Base-by-base conservation (phyloP, 2,113 vertebrate genomes). In the Psittacula cyanocephala region DNA sequence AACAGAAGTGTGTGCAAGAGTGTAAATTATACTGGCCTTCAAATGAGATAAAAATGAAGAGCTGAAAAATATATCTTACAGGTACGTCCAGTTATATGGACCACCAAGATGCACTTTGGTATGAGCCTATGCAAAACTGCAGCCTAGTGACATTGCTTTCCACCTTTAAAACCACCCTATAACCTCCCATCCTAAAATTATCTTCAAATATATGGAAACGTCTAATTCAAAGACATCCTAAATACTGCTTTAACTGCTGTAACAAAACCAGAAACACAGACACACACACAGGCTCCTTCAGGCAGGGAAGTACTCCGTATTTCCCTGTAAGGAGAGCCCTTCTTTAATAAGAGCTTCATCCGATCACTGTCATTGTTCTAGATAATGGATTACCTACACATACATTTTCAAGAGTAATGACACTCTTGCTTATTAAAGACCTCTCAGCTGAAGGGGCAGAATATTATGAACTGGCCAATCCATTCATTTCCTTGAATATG, bases 321-420 rank as follows among this genome's bases (percentile, higher is more conserved):
- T 96, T 95, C 93, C 81, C 84, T 86, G 86, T 17, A 82, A 93
- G 94, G 85, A 95, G 43, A 49, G 94, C 87, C 71, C 94, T 88
- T 95, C 96, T 97, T 97, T 97, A 98, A 97, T 96, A 97, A 96
- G 96, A 63, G 91, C 90, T 95, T 93, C 93, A 97, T 95, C 92
- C 39, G 89, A 97, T 98, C 97, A 94, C 97, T 98, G 98, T 98
- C 98, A 97, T 96, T 97, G 97, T 97, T 97, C 97, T 96, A 97
- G 96, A 97, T 98, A 98, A 98, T 90, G 81, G 98, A 98, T 98
- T 94, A 96, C 97, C 97, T 96, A 96, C 96, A 98, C 97, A 98
- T 98, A 98, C 97, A 98, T 98, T 98, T 98, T 98, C 97, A 98
- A 98, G 98, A 97, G 97, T 98, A 98, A 98, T 98, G 98, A 98